Evolutionary conservation across 2,113 vertebrate genomes (phyloP), one percentile per base, ranked within the genome.

Genomic region (Pycnonotus jocosus): DNA sequence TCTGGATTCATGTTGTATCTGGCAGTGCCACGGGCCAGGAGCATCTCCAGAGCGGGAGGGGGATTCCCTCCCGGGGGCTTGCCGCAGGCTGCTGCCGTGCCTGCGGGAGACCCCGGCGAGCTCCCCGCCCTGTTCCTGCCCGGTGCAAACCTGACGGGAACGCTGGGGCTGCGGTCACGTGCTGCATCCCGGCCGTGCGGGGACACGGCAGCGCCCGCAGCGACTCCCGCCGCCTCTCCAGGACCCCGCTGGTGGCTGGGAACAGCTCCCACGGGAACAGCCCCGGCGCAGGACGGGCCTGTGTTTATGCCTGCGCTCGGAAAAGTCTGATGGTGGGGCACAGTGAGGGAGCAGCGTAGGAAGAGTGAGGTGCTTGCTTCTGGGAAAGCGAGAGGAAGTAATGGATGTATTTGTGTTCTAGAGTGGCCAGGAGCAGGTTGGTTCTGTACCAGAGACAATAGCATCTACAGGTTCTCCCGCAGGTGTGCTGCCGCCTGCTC

Each of bases 1-100:
- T 22, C 19, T 6, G 12, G 51, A 23, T 3, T 27, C 5, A 0
- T 0, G 30, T 16, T 0, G 18, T 19, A 8, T 5, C 21, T 37
- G 68, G 20, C 54, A 60, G 10, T 11, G 30, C 28, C 47, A 7
- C 0, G 5, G 61, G 51, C 24, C 37, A 18, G 65, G 44, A 66
- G 25, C 54, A 48, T 12, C 48, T 56, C 48, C 13, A 1, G 37
- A 0, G 1, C 7, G 33, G 61, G 37, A 72, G 25, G 18, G 62
- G 68, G 7, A 40, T 68, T 31, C 15, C 22, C 7, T 15, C 2
- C 9, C 23, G 5, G 6, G 51, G 38, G 15, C 35, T 47, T 2
- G 30, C 47, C 18, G 31, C 70, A 6, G 65, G 44, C 77, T 13
- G 19, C 77, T 12, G 16, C 28, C 7, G 23, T 35, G 53, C 28